These are phyloP conservation scores for Cydia amplana DNA, from an alignment of 1,140 invertebrate species.

Conservation along the genomic window DNA sequence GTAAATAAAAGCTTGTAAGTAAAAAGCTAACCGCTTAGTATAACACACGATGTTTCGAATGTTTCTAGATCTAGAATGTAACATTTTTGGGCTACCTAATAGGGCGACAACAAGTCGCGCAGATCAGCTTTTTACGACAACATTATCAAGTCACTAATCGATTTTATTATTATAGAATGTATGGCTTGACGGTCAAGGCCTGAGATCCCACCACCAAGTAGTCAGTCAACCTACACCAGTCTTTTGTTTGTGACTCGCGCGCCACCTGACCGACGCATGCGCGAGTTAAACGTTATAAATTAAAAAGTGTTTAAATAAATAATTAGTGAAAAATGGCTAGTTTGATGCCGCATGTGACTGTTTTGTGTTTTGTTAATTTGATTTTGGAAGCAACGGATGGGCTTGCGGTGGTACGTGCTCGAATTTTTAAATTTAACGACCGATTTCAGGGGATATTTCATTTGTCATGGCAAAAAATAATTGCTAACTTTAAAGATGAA, in stretches of 20 bases:
- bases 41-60: too few species aligned
- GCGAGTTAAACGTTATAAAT: background rate
- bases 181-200: conserved; percentile 63
- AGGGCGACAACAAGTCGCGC: background rate
- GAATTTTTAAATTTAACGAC: conserved; percentile 14
- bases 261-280: conserved; percentile 29
- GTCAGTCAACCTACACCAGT: conserved; percentile 33
- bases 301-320: background rate
- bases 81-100: background rate
- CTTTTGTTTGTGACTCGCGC: conserved; percentile 42
- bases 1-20: too few species aligned
- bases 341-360: conserved; percentile 16
- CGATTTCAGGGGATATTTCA: background rate
- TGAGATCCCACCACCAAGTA: conserved; percentile 26
- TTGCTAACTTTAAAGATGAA: too few species aligned
- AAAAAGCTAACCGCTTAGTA: too few species aligned
- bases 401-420: conserved; percentile 50
- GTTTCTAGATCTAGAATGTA: too few species aligned
- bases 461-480: background rate
- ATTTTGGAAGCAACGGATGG: conserved; percentile 48
- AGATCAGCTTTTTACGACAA: conserved; percentile 34
- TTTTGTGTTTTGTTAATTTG: conserved; percentile 54
- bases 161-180: conserved; percentile 50
- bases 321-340: conserved; percentile 18
- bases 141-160: conserved; percentile 33